phyloP scores from a whole-genome alignment of 2,797 vertebrate genomes.

The Rhinophrynus dorsalis region DNA sequence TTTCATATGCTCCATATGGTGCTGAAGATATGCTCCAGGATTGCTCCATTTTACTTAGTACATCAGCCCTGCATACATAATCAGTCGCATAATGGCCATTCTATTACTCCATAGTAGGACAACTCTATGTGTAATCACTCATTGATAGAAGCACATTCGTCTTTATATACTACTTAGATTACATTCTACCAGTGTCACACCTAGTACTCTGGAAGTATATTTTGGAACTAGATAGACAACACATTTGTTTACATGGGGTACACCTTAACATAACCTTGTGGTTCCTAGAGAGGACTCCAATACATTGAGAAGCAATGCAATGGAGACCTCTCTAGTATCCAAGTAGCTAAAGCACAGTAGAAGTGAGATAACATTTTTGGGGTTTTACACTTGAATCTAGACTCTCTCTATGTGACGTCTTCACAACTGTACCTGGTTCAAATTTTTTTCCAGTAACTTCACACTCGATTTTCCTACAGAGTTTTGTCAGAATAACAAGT shows the following conservation, averaged over 20 bases:
- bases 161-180: background rate
- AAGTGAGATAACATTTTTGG: background rate
- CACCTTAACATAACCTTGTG: background rate
- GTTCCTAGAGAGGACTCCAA: no score
- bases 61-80: no score
- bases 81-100: conserved; percentile 15
- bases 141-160: conserved; percentile 18
- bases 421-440: background rate
- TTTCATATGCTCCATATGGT: no score
- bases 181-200: conserved; percentile 8
- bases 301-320: no score
- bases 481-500: background rate
- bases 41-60: no score
- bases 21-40: no score
- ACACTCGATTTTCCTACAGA: background rate
- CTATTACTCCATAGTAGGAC: background rate
- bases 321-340: no score
- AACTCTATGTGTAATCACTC: background rate
- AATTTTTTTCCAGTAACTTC: background rate
- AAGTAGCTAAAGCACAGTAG: conserved; percentile 36
- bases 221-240: background rate
- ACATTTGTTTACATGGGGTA: conserved; percentile 2
- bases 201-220: conserved; percentile 12
- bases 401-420: background rate
- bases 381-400: background rate